Conservation (phyloP, 1,140 invertebrate species). For the Arion vulgaris region DNA sequence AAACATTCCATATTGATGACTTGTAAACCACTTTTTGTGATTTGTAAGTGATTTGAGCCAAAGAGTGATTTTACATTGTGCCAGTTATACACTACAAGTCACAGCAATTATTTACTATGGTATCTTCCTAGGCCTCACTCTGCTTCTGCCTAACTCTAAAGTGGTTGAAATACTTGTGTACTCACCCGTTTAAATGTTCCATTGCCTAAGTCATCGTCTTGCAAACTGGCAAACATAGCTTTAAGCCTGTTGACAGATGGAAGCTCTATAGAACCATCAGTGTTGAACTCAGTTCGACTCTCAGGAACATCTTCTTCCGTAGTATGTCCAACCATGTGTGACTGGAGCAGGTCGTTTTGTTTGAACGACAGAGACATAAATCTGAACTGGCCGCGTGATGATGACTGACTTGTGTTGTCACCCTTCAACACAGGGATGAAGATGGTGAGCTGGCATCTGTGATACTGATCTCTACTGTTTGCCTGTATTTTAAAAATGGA, state of each 20-base stretch:
- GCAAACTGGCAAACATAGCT: conserved; percentile 54
- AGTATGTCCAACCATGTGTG: conserved; percentile 52
- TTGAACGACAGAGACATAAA: conserved; percentile 45
- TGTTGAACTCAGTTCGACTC: conserved; percentile 61
- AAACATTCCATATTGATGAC: no score
- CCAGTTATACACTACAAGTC: no score
- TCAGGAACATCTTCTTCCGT: conserved; percentile 61
- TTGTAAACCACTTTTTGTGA: no score
- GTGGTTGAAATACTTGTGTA: background rate
- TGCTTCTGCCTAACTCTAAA: no score
- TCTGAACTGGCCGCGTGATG: conserved; percentile 48
- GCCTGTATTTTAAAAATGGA: no score
- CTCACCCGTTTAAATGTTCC: conserved; percentile 57
- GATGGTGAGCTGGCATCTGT: background rate
- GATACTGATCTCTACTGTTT: background rate
- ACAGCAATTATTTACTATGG: no score
- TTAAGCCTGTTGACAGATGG: conserved; percentile 64
- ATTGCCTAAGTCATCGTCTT: conserved; percentile 45
- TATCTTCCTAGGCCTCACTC: no score
- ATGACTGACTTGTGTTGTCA: conserved; percentile 44
- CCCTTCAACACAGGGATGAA: background rate
- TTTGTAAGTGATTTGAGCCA: no score
- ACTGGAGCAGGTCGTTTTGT: conserved; percentile 41
- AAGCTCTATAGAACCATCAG: conserved; percentile 59
- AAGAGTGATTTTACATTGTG: no score